Base-by-base conservation (phyloP, 2,797 vertebrate genomes). In the Mareca penelope region DNA sequence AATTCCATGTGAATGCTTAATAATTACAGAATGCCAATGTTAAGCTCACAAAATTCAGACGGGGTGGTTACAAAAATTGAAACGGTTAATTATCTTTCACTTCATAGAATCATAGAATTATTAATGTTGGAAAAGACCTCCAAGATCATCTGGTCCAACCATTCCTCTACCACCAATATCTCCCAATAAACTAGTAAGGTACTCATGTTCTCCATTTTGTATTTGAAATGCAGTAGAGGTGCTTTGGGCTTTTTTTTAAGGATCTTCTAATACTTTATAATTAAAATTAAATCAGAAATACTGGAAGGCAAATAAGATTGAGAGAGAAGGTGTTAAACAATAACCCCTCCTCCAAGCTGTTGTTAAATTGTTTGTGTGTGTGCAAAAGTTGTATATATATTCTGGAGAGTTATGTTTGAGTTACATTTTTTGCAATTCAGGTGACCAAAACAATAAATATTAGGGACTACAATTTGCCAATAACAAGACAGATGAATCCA, bases 281-380 rank as follows among this genome's bases (percentile, higher is more conserved):
- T 63, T 48, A 50, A 56, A 40, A 72, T 24, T 75, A 10, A 76
- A 59, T 57, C 15, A 61, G 33, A 88, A 84, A n/a, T 69, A 76
- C 24, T 76, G 35, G 12, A 61, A 80, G 35, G 33, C 14, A 65
- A 59, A 12, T 35, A 73, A 53, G 31, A 61, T 6, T 56, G 48
- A 85, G 57, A 69, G 28, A 55, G 9, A 89, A 78, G 8, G 10
- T 72, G 37, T 4, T 31, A 28, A 46, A 9, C 3, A 73, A 22
- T 26, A 8, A 28, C 37, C 75, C 76, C 48, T 2, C 12, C 2
- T 48, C 37, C 14, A 2, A 48, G 77, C 56, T 29, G 17, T 19
- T 44, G 1, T 28, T 81, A 15, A 6, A 29, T 29, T 17, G 3
- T 10, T 2, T 42, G 5, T 46, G 3, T n/a, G 7, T 16, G 5